phyloP scores from a whole-genome alignment of 2,888 invertebrate species.

The Rhagonycha fulva region DNA sequence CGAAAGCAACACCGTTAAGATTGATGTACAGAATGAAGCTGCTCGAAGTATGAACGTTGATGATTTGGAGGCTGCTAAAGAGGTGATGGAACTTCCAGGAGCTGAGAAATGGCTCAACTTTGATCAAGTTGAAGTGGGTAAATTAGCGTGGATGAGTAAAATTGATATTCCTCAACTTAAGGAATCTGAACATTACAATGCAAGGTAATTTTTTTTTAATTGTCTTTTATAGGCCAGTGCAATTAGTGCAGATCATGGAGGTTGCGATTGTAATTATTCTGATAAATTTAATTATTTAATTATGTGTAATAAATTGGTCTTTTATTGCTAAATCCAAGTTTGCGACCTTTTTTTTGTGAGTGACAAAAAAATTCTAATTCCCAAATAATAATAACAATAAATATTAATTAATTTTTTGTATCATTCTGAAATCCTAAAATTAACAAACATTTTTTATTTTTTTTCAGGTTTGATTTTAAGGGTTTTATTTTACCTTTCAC shows the following conservation, averaged over 20 bases:
- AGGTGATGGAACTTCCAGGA: conserved; percentile 63
- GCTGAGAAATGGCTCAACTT: conserved; percentile 82
- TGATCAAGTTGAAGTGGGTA: conserved; percentile 82
- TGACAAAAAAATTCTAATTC: no score
- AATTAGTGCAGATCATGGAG: no score
- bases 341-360: no score
- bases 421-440: background rate
- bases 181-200: conserved; percentile 70
- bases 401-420: background rate
- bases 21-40: conserved; percentile 51
- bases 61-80: conserved; percentile 57
- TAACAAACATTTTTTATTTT: background rate
- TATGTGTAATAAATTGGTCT: no score
- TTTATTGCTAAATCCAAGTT: no score
- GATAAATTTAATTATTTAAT: no score
- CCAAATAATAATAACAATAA: no score
- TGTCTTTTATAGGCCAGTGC: no score
- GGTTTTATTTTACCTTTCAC: conserved; percentile 77
- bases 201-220: conserved; percentile 61
- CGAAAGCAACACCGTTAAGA: conserved; percentile 39
- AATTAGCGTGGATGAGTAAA: conserved; percentile 85
- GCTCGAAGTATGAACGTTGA: conserved; percentile 45
- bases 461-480: conserved; percentile 74
- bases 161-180: conserved; percentile 61
- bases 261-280: no score